Evolutionary conservation across 2,797 vertebrate genomes (phyloP).

Genomic region (Catostomus latipinnis): DNA sequence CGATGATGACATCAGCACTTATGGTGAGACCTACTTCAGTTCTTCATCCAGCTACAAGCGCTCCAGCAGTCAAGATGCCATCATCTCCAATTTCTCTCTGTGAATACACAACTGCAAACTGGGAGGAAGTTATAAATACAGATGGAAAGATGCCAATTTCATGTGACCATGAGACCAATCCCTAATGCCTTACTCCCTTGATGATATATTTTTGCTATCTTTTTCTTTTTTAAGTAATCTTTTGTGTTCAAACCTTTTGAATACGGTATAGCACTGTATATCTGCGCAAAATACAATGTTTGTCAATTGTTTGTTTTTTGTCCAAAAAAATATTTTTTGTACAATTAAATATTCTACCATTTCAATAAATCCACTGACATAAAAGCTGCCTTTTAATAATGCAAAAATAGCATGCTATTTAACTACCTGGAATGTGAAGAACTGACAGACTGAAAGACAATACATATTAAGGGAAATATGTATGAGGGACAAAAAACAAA

Average conservation of each 20-base stretch:
- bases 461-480: conserved; percentile 61
- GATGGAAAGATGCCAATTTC: neutral
- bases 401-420: conserved; percentile 38
- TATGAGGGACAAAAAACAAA: conserved; percentile 65
- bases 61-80: conserved; percentile 79
- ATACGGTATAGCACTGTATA: conserved; percentile 44
- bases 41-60: conserved; percentile 81
- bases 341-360: neutral
- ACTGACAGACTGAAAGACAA: conserved; percentile 46
- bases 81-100: conserved; percentile 68
- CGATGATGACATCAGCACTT: conserved; percentile 87
- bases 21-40: conserved; percentile 91
- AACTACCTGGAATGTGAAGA: conserved; percentile 57
- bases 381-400: neutral
- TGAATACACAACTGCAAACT: neutral
- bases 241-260: conserved; percentile 7
- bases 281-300: conserved; percentile 3
- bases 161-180: conserved; percentile 24
- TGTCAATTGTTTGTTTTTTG: conserved; percentile 5
- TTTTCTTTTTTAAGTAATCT: conserved; percentile 17
- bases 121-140: neutral
- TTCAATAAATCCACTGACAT: neutral
- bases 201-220: conserved; percentile 35
- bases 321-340: neutral
- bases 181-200: conserved; percentile 33